Conservation (phyloP, 2,113 vertebrate genomes). For the Accipiter virgatus region DNA sequence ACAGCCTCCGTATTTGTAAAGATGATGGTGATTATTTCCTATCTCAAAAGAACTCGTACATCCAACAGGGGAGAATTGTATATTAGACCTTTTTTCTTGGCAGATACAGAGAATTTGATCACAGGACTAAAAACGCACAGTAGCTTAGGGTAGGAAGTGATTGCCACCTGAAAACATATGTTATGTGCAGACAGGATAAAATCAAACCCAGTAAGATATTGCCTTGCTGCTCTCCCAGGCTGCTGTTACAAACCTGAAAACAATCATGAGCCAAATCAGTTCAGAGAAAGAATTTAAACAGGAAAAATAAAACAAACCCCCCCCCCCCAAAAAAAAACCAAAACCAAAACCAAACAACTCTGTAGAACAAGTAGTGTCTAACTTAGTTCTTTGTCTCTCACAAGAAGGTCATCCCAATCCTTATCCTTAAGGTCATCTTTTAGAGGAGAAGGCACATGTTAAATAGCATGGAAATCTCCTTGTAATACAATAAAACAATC, state of each 20-base stretch:
- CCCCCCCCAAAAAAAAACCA: background rate
- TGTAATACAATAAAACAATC: background rate
- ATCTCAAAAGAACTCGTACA: constrained; percentile 22
- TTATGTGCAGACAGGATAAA: constrained; percentile 21
- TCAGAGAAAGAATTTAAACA: background rate
- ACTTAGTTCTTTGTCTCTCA: background rate
- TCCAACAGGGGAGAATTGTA: background rate
- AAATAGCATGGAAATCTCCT: background rate
- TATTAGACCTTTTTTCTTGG: constrained; percentile 12
- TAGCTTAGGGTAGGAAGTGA: constrained; percentile 29
- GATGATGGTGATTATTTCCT: constrained; percentile 38
- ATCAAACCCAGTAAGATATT: background rate
- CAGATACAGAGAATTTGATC: constrained; percentile 49
- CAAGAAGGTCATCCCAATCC: background rate
- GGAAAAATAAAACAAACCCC: background rate
- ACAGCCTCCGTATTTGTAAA: background rate
- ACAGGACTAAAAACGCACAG: background rate
- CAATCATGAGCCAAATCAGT: background rate
- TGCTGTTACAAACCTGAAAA: background rate
- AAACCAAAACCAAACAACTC: background rate
- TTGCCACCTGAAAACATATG: constrained; percentile 32
- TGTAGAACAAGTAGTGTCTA: background rate
- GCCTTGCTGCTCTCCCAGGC: background rate
- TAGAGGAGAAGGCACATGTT: background rate
- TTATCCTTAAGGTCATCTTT: background rate